Conservation (phyloP, 2,113 vertebrate genomes). For the Megalops atlanticus region DNA sequence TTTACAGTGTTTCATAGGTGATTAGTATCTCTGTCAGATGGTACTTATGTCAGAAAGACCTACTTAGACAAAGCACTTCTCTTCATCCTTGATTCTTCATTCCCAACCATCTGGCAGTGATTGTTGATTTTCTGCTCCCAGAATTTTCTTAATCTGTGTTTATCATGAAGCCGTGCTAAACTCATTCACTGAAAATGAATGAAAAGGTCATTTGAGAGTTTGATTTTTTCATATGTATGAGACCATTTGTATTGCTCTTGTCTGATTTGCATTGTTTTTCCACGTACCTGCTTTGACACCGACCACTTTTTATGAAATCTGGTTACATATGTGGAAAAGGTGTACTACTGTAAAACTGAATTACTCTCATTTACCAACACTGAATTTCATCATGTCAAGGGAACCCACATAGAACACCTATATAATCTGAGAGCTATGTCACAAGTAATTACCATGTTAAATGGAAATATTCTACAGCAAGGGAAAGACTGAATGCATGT, state of each 20-base stretch:
- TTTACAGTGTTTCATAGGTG: neutral
- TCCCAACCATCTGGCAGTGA: constrained; percentile 41
- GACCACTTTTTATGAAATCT: neutral
- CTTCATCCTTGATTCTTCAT: constrained; percentile 47
- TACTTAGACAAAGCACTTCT: constrained; percentile 51
- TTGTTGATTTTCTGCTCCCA: constrained; percentile 55
- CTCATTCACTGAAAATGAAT: constrained; percentile 46
- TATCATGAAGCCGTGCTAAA: constrained; percentile 51
- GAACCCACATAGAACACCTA: neutral
- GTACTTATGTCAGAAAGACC: neutral
- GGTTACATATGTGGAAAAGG: neutral
- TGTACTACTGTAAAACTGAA: neutral
- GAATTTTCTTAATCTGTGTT: constrained; percentile 48
- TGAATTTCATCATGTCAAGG: neutral
- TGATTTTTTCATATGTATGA: neutral
- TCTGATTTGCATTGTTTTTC: neutral
- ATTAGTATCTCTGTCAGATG: constrained; percentile 19
- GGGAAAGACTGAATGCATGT: neutral
- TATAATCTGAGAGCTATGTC: neutral
- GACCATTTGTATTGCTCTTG: neutral
- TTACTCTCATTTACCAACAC: neutral
- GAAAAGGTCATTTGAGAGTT: constrained; percentile 16
- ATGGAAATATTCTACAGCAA: neutral
- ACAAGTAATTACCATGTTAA: neutral
- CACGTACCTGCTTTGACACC: neutral